These are phyloP conservation scores for Chaenodraco wilsoni DNA, from an alignment of 2,797 vertebrate species.

Conservation along the genomic window DNA sequence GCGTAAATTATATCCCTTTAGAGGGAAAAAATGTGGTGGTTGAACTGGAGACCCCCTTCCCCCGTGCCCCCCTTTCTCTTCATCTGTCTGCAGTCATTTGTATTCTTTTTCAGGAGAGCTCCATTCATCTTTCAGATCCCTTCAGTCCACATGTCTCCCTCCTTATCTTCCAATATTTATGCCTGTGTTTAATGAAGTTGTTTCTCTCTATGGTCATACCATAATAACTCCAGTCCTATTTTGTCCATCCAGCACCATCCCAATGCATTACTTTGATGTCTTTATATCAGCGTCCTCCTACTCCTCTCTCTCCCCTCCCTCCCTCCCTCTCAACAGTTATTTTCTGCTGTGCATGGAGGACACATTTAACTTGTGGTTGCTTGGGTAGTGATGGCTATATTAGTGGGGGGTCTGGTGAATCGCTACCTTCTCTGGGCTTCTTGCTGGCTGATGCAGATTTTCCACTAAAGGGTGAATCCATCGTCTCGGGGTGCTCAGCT, in stretches of 20 bases:
- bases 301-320: not conserved
- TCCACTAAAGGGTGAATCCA: slow-evolving; percentile 71
- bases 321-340: slow-evolving; percentile 61
- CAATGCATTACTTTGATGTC: slow-evolving; percentile 39
- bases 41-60: slow-evolving; percentile 55
- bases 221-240: slow-evolving; percentile 33
- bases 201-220: slow-evolving; percentile 29
- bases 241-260: slow-evolving; percentile 46
- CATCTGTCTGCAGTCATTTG: slow-evolving; percentile 45
- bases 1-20: slow-evolving; percentile 82
- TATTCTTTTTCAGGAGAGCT: slow-evolving; percentile 33
- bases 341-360: slow-evolving; percentile 74
- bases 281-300: slow-evolving; percentile 36
- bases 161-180: slow-evolving; percentile 26
- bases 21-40: slow-evolving; percentile 81
- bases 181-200: slow-evolving; percentile 39
- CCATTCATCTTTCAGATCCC: slow-evolving; percentile 47
- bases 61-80: slow-evolving; percentile 14
- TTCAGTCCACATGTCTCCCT: slow-evolving; percentile 5
- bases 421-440: slow-evolving; percentile 61
- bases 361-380: slow-evolving; percentile 82
- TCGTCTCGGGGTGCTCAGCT: slow-evolving; percentile 58
- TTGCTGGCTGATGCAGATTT: slow-evolving; percentile 77
- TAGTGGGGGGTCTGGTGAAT: slow-evolving; percentile 60
- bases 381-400: slow-evolving; percentile 72